Conservation (phyloP, 2,888 invertebrate genomes). For the Blastobasis lacticolella region DNA sequence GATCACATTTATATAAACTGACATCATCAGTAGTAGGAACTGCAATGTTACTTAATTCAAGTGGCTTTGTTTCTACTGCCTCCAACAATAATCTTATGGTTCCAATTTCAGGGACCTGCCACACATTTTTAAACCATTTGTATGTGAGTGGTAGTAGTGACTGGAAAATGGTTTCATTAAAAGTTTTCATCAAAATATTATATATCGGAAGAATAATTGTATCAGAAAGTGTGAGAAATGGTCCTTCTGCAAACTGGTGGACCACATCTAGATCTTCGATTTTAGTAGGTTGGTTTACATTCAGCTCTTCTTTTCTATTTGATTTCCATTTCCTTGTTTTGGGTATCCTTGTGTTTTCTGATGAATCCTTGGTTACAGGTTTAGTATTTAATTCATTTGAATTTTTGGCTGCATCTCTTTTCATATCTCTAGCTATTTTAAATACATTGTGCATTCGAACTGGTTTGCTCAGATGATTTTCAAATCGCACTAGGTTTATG, state of each 20-base stretch:
- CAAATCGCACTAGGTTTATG: conserved; percentile 82
- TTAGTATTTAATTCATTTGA: conserved; percentile 8
- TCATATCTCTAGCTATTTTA: conserved; percentile 78
- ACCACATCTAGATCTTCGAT: conserved; percentile 68
- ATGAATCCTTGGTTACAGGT: neutral
- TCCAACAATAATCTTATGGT: conserved; percentile 20
- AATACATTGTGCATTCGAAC: conserved; percentile 89
- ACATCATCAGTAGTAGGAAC: conserved; percentile 71
- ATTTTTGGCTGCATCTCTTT: conserved; percentile 35
- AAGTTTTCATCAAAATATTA: conserved; percentile 71
- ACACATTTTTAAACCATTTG: conserved; percentile 75
- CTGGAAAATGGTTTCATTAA: conserved; percentile 39
- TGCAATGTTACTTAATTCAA: conserved; percentile 23
- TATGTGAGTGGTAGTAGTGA: conserved; percentile 74
- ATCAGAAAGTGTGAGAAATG: conserved; percentile 87
- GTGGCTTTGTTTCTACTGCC: conserved; percentile 16
- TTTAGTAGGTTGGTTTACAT: conserved; percentile 58
- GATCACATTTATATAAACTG: conserved; percentile 86
- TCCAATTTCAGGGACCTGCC: conserved; percentile 29
- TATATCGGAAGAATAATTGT: conserved; percentile 84
- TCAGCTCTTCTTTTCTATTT: conserved; percentile 44
- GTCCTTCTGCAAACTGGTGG: conserved; percentile 89
- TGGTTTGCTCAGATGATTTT: conserved; percentile 88
- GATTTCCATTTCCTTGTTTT: conserved; percentile 69
- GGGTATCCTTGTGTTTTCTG: conserved; percentile 29